Evolutionary conservation across 1,140 invertebrate species (phyloP).

Genomic region (Euwallacea fornicatus): DNA sequence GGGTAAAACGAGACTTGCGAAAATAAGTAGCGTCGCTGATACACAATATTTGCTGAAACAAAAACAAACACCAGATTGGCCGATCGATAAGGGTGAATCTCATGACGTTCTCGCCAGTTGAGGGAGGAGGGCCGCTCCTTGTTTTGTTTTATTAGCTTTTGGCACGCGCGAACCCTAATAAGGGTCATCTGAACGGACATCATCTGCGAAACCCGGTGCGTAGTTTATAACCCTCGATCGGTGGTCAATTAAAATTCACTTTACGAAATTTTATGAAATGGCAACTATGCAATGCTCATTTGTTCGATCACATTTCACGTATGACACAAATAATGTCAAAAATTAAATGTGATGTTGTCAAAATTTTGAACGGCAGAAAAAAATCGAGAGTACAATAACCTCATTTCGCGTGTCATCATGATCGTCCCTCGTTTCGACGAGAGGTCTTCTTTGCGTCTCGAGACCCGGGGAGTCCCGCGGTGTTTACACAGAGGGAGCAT

Average conservation of each 20-base stretch:
- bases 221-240: background rate
- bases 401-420: too few species aligned
- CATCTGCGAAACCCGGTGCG: conserved; percentile 3
- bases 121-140: background rate
- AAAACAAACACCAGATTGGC: conserved; percentile 15
- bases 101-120: background rate
- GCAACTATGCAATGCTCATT: too few species aligned
- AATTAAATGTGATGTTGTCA: too few species aligned
- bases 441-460: conserved; percentile 5
- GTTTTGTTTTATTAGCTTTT: conserved; percentile 11
- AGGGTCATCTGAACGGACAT: conserved; percentile 7
- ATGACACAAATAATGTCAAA: too few species aligned
- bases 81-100: conserved; percentile 9
- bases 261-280: too few species aligned
- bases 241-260: background rate
- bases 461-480: conserved; percentile 19
- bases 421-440: too few species aligned
- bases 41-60: conserved; percentile 7
- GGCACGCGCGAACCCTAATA: conserved; percentile 2
- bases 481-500: conserved; percentile 32
- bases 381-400: too few species aligned
- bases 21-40: conserved; percentile 4
- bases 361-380: too few species aligned
- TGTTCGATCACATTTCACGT: too few species aligned
- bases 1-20: conserved; percentile 9